Conservation (phyloP, 2,888 invertebrate genomes). For the Melieria picta region DNA sequence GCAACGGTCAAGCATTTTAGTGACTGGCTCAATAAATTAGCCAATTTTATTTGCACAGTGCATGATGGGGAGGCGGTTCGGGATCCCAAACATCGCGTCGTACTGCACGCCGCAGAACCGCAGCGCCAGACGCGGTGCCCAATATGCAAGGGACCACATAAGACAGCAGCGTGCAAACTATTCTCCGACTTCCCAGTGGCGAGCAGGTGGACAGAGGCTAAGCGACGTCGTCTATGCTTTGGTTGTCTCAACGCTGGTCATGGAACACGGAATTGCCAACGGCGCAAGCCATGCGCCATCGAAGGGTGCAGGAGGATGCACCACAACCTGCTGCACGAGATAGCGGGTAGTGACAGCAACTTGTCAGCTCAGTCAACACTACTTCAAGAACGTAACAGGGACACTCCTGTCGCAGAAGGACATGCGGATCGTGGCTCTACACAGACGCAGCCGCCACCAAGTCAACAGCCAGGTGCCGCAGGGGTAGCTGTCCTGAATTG, state of each 20-base stretch:
- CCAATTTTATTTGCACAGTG: constrained; percentile 26
- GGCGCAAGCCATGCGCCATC: not conserved
- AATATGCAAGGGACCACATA: constrained; percentile 8
- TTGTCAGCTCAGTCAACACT: too few relatives aligned
- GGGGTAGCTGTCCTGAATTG: not conserved
- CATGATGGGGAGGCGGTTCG: not conserved
- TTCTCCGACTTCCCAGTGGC: not conserved
- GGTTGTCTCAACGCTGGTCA: too few relatives aligned
- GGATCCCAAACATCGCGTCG: constrained; percentile 7
- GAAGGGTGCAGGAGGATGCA: not conserved
- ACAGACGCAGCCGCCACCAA: not conserved
- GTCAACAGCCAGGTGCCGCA: too few relatives aligned
- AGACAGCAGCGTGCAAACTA: not conserved
- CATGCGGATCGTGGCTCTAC: not conserved
- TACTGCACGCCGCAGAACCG: constrained; percentile 14
- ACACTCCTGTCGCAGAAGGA: too few relatives aligned
- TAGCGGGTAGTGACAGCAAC: not conserved
- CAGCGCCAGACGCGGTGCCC: not conserved
- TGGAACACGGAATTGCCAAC: not conserved
- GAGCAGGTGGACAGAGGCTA: not conserved
- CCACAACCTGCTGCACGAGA: not conserved
- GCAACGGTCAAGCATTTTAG: constrained; percentile 6
- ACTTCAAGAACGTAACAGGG: too few relatives aligned
- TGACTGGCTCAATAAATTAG: constrained; percentile 3
- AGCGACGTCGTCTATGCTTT: not conserved